phyloP scores from a whole-genome alignment of 2,797 vertebrate genomes.

The Anabacerthia variegaticeps region DNA sequence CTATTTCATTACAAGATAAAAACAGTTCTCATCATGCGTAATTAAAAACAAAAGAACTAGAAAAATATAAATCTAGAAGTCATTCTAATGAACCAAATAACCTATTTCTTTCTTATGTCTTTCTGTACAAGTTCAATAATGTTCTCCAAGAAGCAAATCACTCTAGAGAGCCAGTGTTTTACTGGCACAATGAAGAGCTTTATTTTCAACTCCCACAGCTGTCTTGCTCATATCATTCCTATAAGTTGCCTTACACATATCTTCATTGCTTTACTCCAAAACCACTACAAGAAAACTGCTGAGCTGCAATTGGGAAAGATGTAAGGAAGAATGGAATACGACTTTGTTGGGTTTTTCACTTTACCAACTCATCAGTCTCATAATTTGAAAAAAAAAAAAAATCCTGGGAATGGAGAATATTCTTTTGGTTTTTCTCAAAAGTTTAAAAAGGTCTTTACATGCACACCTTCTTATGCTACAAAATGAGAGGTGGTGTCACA shows the following conservation, averaged over 20 bases:
- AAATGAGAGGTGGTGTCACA: not conserved
- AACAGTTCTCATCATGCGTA: not conserved
- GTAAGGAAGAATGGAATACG: not conserved
- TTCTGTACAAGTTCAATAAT: not conserved
- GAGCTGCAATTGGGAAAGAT: not conserved
- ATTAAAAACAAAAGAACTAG: not conserved
- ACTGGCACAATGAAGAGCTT: not conserved
- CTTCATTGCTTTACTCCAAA: not conserved
- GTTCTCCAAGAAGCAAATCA: not conserved
- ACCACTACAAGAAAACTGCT: not conserved
- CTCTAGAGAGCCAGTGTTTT: not conserved
- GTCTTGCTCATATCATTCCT: not conserved
- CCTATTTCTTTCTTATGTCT: not conserved
- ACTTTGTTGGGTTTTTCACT: not conserved
- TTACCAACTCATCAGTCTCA: not conserved
- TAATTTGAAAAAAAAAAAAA: not conserved
- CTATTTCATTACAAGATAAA: not conserved
- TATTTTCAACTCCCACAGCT: not conserved
- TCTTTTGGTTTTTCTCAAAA: not conserved
- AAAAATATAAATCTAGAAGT: accelerated
- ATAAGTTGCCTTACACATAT: not conserved
- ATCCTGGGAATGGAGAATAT: not conserved
- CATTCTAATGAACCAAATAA: not conserved
- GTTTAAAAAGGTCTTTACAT: not conserved
- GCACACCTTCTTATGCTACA: not conserved